These are phyloP conservation scores for Callipepla squamata DNA, from an alignment of 2,113 vertebrate genomes.

Conservation along the genomic window DNA sequence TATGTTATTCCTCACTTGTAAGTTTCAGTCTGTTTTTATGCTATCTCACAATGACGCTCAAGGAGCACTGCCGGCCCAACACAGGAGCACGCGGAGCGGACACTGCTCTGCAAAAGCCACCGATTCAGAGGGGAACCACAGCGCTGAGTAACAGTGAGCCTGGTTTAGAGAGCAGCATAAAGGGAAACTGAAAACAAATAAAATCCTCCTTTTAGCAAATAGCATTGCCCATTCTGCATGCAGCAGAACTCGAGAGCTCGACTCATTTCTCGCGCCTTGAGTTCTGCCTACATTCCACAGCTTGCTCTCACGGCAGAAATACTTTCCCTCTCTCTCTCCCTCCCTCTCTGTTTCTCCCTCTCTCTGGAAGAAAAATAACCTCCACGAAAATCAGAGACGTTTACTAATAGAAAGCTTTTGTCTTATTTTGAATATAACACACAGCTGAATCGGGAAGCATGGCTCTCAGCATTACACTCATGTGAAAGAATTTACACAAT, in stretches of 20 bases:
- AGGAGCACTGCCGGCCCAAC: not conserved
- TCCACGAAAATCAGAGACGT: not conserved
- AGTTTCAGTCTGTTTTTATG: not conserved
- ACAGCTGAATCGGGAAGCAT: not conserved
- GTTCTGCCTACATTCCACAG: conserved; percentile 19
- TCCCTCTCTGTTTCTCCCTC: not conserved
- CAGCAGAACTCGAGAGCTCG: not conserved
- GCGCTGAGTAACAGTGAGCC: rapidly evolving
- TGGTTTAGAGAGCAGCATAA: not conserved
- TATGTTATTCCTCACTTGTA: not conserved
- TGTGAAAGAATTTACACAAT: not conserved
- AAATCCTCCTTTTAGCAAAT: not conserved
- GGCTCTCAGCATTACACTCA: rapidly evolving
- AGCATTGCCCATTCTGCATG: rapidly evolving
- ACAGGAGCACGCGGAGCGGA: rapidly evolving
- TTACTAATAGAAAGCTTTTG: not conserved
- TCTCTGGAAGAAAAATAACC: not conserved
- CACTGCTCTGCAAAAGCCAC: rapidly evolving
- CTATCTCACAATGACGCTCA: rapidly evolving
- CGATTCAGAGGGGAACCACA: not conserved
- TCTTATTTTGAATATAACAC: not conserved
- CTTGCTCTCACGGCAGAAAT: not conserved
- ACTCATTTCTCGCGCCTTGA: not conserved
- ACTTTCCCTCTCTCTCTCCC: not conserved
- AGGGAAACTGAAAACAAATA: not conserved